phyloP scores from a whole-genome alignment of 2,113 vertebrate species.

The Machaerirhynchus nigripectus region DNA sequence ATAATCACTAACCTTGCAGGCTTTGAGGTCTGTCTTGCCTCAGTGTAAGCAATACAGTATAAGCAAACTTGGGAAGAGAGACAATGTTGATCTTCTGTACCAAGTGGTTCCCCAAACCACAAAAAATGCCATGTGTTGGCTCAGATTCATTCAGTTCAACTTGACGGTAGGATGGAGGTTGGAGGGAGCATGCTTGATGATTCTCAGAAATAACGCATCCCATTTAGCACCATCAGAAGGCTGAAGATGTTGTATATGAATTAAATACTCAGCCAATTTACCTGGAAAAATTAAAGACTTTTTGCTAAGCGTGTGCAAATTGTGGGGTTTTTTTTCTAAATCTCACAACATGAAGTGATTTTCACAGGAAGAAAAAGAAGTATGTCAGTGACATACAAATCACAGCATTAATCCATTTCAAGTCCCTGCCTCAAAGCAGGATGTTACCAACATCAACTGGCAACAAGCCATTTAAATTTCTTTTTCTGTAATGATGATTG shows the following conservation, averaged over 20 bases:
- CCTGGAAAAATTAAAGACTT: not conserved
- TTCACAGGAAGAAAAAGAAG: not conserved
- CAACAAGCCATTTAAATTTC: not conserved
- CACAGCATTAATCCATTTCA: not conserved
- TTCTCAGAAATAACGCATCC: not conserved
- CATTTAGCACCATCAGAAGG: not conserved
- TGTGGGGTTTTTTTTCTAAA: not conserved
- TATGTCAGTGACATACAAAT: not conserved
- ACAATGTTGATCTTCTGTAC: not conserved
- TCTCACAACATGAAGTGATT: not conserved
- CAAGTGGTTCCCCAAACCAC: not conserved
- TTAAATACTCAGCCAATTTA: not conserved
- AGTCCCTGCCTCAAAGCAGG: not conserved
- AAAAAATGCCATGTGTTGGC: not conserved
- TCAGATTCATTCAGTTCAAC: not conserved
- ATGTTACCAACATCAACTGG: not conserved
- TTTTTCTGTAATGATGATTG: not conserved
- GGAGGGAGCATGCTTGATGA: not conserved
- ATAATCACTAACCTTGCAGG: not conserved
- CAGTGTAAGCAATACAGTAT: not conserved
- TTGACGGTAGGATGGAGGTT: not conserved
- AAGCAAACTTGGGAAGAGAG: not conserved
- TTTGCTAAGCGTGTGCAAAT: not conserved
- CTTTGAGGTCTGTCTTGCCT: not conserved
- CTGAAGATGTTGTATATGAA: not conserved